Percentiles rank a stretch among this genome's conserved stretches.
Evolutionary conservation across 64 coral and sea anemone species (phyloP).

Genomic region (Astreopora myriophthalma): DNA sequence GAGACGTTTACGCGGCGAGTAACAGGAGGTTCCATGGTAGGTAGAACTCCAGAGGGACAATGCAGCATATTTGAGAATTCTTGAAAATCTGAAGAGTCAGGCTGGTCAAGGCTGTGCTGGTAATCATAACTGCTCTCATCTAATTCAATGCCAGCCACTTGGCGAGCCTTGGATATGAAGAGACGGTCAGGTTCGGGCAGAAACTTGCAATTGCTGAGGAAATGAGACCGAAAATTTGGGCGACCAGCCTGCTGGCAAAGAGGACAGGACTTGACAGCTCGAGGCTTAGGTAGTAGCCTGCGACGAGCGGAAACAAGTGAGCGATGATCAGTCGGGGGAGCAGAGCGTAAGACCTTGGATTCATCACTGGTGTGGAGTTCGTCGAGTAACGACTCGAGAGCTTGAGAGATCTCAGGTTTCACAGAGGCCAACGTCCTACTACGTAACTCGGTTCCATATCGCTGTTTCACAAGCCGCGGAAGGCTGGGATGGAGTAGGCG

Average conservation of each 20-base stretch:
- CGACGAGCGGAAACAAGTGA: background rate
- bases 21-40: background rate
- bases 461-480: conserved; percentile 40
- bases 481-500: conserved; percentile 10
- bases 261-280: background rate
- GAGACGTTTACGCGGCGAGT: conserved; percentile 6
- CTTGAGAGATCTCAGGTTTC: conserved; percentile 29
- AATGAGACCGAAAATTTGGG: background rate
- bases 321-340: background rate
- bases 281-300: background rate
- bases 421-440: conserved; percentile 22
- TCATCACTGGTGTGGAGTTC: conserved; percentile 37
- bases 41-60: background rate
- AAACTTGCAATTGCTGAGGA: conserved; percentile 36
- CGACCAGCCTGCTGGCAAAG: conserved; percentile 16
- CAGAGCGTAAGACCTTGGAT: conserved; percentile 22
- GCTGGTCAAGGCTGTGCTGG: background rate
- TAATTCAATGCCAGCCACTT: background rate
- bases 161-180: background rate
- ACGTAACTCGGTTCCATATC: conserved; percentile 31
- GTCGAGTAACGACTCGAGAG: conserved; percentile 12
- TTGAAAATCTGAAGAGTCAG: background rate
- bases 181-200: background rate
- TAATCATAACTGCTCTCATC: background rate
- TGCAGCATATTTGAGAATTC: background rate